Base-by-base conservation (phyloP, 2,888 invertebrate species). In the Drosophila anomalipes region DNA sequence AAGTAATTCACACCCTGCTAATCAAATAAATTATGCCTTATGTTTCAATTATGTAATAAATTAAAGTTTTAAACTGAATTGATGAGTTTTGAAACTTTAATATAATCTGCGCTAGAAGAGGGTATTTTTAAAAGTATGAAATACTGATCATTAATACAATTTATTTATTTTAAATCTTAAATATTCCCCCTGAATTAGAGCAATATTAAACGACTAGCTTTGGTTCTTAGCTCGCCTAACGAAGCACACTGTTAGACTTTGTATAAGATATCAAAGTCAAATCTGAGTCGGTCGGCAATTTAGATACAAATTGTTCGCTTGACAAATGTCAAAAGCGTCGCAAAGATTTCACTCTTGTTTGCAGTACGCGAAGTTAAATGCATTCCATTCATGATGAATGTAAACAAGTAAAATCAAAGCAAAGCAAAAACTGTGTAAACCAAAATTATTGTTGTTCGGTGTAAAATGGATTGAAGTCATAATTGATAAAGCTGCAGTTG, bases 401-500 rank as follows among this genome's bases (percentile, higher is more conserved):
- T 30, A 54, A 62, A 70, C 28, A 57, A 49, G 49, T 63, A 74
- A 59, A 65, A 58, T 78, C 56, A 70, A 81, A 67, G 74, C 30
- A 62, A 32, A 53, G 22, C 33, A 79, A 66, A 68, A 56, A 57
- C 37, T 22, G 16, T 16, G 9, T 26, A 41, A 56, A 56, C 16
- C 41, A 51, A 57, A 67, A 35, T 54, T 49, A 22, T 51, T 62
- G 14, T 53, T 49, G 30, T 10, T 28, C 35, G 19, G 22, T 47
- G 26, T 52, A 4, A 52, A 28, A n/a, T 64, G 49, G 41, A 62
- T 77, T 51, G 57, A 65, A 74, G 81, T 74, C 67, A 77, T 83
- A 72, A 77, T 81, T 83, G 81, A 81, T 81, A 81, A 81, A 65
- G 70, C 70, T 83, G 83, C 54, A 77, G 56, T 73, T 79, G 59